phyloP scores from a whole-genome alignment of 2,113 vertebrate species.

The Patagioenas fasciata region DNA sequence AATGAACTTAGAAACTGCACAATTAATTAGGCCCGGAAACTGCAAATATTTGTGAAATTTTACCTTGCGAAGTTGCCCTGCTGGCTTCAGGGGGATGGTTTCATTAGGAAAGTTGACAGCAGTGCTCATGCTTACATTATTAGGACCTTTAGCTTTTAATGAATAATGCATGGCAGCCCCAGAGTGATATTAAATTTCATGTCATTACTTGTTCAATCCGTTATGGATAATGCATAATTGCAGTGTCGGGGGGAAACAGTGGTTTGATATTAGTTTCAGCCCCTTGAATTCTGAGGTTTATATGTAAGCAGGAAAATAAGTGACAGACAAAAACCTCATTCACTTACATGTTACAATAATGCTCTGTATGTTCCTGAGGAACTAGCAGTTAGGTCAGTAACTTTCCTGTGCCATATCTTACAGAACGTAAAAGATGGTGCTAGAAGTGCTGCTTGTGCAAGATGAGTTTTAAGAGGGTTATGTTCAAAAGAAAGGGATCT shows the following conservation, averaged over 20 bases:
- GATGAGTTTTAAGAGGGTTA: not conserved
- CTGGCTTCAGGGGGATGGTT: not conserved
- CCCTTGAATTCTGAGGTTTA: not conserved
- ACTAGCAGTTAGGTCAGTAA: not conserved
- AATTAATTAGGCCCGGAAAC: not conserved
- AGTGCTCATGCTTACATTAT: not conserved
- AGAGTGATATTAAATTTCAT: not conserved
- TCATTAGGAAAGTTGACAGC: not conserved
- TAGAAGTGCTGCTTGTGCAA: not conserved
- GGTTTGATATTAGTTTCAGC: not conserved
- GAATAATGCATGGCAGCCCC: not conserved
- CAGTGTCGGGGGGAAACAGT: not conserved
- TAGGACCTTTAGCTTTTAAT: not conserved
- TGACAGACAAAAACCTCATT: not conserved
- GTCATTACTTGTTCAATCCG: not conserved
- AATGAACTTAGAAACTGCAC: not conserved
- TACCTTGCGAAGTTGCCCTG: not conserved
- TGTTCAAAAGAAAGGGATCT: not conserved
- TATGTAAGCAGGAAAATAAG: not conserved
- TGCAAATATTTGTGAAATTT: not conserved
- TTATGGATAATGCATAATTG: not conserved
- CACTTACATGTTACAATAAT: accelerated
- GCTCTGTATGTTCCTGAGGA: not conserved
- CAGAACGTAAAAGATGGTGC: not conserved
- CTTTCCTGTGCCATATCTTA: not conserved